Evolutionary conservation across 2,888 invertebrate species (phyloP), one percentile per base, ranked within the genome.

Genomic region (Perizoma affinitatum): DNA sequence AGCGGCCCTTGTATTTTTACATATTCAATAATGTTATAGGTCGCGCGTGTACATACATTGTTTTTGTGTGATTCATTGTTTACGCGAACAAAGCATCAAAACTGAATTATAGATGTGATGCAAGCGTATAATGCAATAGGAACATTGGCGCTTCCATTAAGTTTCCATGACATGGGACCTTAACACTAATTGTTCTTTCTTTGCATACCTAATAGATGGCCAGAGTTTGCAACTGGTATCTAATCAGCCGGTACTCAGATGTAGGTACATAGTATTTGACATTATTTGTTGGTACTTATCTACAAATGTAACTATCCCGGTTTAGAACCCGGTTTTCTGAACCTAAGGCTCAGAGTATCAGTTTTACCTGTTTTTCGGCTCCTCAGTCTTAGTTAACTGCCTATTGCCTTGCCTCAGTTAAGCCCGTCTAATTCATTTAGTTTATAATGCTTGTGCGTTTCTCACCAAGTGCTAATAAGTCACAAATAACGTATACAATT

Each of bases 11-110:
- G 36, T 60, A 61, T 75, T 76, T 74, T 75, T 76, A 75, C 72
- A 79, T 83, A 84, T 84, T 82, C 79, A 82, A 66, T 72, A 68
- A 73, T 73, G 79, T 77, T 75, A 80, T 60, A 78, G 83, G 77
- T 79, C 78, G 66, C 50, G 22, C 55, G 60, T 71, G 68, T 73
- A 71, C 71, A 72, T 56, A 70, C 74, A 79, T 79, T 79, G 77
- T 80, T 74, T 69, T 71, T 61, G 68, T 74, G 70, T 84, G 80
- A 83, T 68, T 84, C 82, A 84, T 78, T 76, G 78, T 70, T 74
- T 74, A 68, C 67, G 67, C 62, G 63, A 70, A 61, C 58, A 66
- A 68, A 70, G 67, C 65, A 62, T 64, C 58, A 65, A 64, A 58
- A 64, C 63, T 63, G 65, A 66, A 70, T 63, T 67, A 60, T 65